These are phyloP conservation scores for Drosophila mercatorum DNA, from an alignment of 2,888 invertebrate species.

Conservation along the genomic window DNA sequence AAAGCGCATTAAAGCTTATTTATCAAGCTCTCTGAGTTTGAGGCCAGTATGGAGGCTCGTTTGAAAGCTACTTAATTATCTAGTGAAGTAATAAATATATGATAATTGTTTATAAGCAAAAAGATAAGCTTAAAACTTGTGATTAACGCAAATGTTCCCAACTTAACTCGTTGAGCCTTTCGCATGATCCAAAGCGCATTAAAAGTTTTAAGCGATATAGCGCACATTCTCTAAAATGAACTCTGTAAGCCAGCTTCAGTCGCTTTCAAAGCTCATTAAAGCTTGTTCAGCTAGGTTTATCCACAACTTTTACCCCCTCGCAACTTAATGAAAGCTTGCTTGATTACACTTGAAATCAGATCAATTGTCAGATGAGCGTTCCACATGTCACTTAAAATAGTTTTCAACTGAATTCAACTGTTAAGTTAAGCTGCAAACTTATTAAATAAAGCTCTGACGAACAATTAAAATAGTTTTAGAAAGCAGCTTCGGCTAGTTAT, in stretches of 20 bases:
- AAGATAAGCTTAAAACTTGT: too few species aligned
- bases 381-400: too few species aligned
- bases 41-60: too few species aligned
- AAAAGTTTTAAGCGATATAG: too few species aligned
- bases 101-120: too few species aligned
- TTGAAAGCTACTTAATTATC: too few species aligned
- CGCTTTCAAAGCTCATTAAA: background rate
- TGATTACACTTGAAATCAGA: background rate
- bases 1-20: background rate
- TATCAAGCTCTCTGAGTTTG: background rate
- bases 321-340: background rate
- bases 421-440: background rate
- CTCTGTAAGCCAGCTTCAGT: too few species aligned
- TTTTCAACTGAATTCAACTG: background rate
- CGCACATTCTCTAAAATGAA: too few species aligned
- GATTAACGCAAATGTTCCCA: too few species aligned
- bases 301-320: background rate
- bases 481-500: background rate
- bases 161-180: too few species aligned
- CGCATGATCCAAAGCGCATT: too few species aligned
- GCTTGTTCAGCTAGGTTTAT: background rate
- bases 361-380: background rate
- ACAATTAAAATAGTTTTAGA: background rate
- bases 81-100: too few species aligned
- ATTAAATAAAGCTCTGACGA: background rate